Percentiles rank a stretch among this genome's conserved stretches.
These are phyloP conservation scores for Acleris cristana DNA, from an alignment of 2,888 invertebrate species.

Conservation along the genomic window DNA sequence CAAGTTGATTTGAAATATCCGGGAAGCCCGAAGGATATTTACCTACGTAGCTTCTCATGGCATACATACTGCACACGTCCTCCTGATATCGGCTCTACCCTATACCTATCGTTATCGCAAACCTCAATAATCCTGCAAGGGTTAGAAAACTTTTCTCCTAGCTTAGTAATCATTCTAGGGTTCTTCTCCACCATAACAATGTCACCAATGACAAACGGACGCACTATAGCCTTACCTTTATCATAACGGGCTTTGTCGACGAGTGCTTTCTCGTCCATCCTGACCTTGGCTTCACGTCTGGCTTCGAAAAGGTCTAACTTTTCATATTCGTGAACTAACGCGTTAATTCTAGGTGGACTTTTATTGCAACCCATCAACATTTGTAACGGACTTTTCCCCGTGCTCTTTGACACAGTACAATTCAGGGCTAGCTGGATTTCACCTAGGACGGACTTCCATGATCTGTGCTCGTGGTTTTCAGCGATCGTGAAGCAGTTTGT, in stretches of 20 bases:
- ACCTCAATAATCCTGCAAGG: background rate
- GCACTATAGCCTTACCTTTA: background rate
- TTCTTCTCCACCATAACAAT: conserved; percentile 2
- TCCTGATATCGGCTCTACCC: background rate
- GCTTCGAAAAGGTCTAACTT: no score
- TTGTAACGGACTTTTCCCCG: no score
- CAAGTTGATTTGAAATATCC: background rate
- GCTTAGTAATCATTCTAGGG: conserved; percentile 4
- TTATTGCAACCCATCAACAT: no score
- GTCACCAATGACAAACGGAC: conserved; percentile 1
- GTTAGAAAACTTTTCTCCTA: conserved; percentile 3
- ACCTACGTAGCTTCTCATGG: conserved; percentile 4
- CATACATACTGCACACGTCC: conserved; percentile 9
- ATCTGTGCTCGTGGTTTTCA: no score
- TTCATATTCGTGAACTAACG: no score
- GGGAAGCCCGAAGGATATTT: conserved; percentile 3
- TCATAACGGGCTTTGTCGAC: conserved; percentile 2
- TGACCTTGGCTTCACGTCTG: conserved; percentile 14
- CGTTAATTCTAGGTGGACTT: no score
- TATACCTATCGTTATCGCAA: conserved; percentile 6
- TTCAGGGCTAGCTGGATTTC: no score
- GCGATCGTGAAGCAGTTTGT: no score
- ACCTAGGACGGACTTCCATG: no score
- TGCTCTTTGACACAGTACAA: no score
- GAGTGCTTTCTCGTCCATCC: conserved; percentile 5